Base-by-base conservation (phyloP, 2,888 invertebrate genomes). In the Trissolcus brochymenae region DNA sequence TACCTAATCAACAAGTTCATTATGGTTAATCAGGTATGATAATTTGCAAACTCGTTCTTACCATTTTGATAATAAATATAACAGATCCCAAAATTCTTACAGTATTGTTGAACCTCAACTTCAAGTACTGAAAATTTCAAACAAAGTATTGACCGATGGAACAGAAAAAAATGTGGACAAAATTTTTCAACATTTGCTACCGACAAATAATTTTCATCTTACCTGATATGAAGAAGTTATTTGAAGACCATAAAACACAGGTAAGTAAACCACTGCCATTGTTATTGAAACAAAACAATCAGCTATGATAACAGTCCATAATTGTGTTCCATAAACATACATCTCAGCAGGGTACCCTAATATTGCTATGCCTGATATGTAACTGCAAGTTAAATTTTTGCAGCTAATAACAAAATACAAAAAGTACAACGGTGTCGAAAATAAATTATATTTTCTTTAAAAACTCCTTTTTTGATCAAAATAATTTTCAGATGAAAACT, bases 181-280 rank as follows among this genome's bases (percentile, higher is more conserved):
- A 41, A 43, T 0, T 13, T 43, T 43, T 25, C 4, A 9, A n/a
- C 1, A 43, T 9, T 43, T 11, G 3, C 11, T 43, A 13, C 13
- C 6, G 2, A 43, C 2, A 43, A n/a, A 4, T 4, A n/a, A 43
- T 43, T 43, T 43, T 46, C 3, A 65, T 21, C n/a, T 66, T 91
- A 94, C 94, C 92, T 94, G 94, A 83, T 94, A 94, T 3, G 94
- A 93, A 2, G 94, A 94, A 6, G 94, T 94, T 61, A 94, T 93
- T 90, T 93, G 93, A 51, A 94, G 90, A 79, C 92, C 92, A 85
- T 94, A 94, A 89, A 94, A 94, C 6, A 94, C 94, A 6, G 94
- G 94, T 75, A 94, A 90, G 84, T 93, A 94, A 17, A 93, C 91
- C 65, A 91, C 80, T 13, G 92, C 92, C 90, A 94, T 93, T 0